Conservation (phyloP, 2,888 invertebrate genomes). For the Drosophila anomelani region DNA sequence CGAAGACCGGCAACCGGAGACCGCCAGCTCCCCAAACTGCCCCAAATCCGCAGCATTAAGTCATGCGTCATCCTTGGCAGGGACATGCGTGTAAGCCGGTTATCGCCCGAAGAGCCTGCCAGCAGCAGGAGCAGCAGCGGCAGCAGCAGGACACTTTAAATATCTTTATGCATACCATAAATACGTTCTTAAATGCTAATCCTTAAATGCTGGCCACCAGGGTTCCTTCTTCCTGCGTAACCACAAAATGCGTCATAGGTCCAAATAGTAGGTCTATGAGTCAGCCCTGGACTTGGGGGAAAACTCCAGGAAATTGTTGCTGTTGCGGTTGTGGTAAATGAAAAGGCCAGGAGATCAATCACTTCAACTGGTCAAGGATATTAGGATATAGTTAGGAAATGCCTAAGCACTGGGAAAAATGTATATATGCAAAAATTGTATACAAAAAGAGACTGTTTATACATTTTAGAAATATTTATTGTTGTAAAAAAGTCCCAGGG, state of each 20-base stretch:
- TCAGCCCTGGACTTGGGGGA: constrained; percentile 38
- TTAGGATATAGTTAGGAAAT: constrained; percentile 11
- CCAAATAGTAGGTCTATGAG: constrained; percentile 37
- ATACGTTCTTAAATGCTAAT: constrained; percentile 68
- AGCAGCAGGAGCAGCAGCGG: background rate
- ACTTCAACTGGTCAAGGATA: constrained; percentile 19
- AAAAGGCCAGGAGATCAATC: constrained; percentile 24
- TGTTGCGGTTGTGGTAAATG: constrained; percentile 63
- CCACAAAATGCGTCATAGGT: constrained; percentile 32
- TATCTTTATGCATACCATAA: constrained; percentile 68
- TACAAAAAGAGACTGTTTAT: no score
- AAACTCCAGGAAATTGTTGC: constrained; percentile 52
- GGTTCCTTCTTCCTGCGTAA: background rate
- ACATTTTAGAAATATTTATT: no score
- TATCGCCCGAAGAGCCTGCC: constrained; percentile 46
- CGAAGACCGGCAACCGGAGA: background rate
- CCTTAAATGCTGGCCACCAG: constrained; percentile 47
- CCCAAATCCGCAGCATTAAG: constrained; percentile 48
- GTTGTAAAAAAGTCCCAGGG: no score
- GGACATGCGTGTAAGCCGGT: constrained; percentile 70
- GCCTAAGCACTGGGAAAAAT: background rate
- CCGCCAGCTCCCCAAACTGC: constrained; percentile 9
- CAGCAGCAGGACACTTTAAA: constrained; percentile 56
- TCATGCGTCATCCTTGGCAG: constrained; percentile 69
- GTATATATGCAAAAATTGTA: no score